These are phyloP conservation scores for Papilio elwesi DNA, from an alignment of 2,888 invertebrate genomes.

Conservation along the genomic window DNA sequence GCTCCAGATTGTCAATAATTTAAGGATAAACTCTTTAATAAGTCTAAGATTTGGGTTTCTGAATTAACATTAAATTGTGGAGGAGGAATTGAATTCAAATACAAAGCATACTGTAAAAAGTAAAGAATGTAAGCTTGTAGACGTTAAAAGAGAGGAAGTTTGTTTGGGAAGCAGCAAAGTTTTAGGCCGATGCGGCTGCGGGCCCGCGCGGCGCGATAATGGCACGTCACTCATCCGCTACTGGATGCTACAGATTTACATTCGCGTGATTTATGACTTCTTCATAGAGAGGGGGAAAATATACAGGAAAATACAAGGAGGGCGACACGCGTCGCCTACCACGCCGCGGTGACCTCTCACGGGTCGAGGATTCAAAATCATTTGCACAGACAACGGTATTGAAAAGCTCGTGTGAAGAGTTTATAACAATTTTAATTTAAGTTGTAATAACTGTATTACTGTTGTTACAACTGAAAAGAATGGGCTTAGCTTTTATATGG, in stretches of 20 bases:
- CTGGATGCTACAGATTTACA: constrained; percentile 83
- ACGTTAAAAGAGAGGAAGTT: constrained; percentile 52
- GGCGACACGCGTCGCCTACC: constrained; percentile 49
- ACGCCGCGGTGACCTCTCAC: constrained; percentile 27
- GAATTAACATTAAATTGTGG: not conserved
- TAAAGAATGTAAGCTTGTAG: constrained; percentile 36
- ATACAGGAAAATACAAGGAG: constrained; percentile 68
- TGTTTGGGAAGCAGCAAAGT: constrained; percentile 59
- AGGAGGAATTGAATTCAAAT: constrained; percentile 15
- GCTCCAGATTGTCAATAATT: not conserved
- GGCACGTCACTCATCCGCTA: constrained; percentile 81
- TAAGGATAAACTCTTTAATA: too few species aligned
- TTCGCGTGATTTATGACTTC: constrained; percentile 82
- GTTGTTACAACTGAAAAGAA: too few species aligned
- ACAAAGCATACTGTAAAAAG: constrained; percentile 31
- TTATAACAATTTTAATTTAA: too few species aligned
- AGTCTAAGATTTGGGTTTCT: too few species aligned
- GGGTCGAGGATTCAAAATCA: constrained; percentile 18
- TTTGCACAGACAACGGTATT: not conserved
- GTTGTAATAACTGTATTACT: too few species aligned
- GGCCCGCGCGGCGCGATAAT: constrained; percentile 70
- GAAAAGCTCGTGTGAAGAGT: not conserved
- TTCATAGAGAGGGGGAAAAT: constrained; percentile 81
- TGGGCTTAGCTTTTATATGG: too few species aligned
- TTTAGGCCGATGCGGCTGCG: constrained; percentile 63